Percentiles rank a stretch among this genome's conserved stretches.
Conservation (phyloP, 2,888 invertebrate species). For the Strigamia maritima region DNA sequence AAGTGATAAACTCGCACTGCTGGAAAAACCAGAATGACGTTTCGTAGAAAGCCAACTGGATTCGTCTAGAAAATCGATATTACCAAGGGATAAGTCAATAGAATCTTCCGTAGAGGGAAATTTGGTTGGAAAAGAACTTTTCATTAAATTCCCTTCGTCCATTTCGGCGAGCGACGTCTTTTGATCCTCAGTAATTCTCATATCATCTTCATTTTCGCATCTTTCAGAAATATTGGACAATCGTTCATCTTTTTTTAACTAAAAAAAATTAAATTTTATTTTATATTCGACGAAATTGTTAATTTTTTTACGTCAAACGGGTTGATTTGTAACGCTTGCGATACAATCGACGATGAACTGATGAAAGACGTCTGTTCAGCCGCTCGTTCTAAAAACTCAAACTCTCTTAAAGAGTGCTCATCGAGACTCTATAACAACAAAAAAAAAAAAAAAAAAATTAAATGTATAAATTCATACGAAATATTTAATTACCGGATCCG, state of each 20-base stretch:
- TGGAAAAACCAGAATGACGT: background rate
- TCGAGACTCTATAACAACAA: background rate
- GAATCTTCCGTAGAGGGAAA: too few relatives aligned
- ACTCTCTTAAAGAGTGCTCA: slow-evolving; percentile 60
- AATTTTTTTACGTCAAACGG: background rate
- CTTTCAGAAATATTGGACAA: background rate
- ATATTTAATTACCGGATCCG: background rate
- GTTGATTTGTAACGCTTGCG: slow-evolving; percentile 2
- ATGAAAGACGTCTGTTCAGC: slow-evolving; percentile 67
- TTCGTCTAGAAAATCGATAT: background rate
- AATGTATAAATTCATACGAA: background rate
- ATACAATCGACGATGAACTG: slow-evolving; percentile 62
- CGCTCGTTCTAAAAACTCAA: slow-evolving; percentile 73
- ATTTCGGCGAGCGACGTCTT: background rate
- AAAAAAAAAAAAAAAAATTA: background rate
- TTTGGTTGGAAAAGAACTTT: too few relatives aligned
- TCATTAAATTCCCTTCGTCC: background rate
- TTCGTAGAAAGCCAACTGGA: background rate
- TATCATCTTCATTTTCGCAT: background rate
- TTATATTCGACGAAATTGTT: background rate
- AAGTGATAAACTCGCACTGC: background rate
- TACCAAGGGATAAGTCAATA: too few relatives aligned
- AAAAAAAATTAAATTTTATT: background rate
- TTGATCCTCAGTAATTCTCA: background rate
- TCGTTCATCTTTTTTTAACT: background rate